These are phyloP conservation scores for Platichthys stellatus DNA, from an alignment of 2,113 vertebrate species.

Conservation along the genomic window DNA sequence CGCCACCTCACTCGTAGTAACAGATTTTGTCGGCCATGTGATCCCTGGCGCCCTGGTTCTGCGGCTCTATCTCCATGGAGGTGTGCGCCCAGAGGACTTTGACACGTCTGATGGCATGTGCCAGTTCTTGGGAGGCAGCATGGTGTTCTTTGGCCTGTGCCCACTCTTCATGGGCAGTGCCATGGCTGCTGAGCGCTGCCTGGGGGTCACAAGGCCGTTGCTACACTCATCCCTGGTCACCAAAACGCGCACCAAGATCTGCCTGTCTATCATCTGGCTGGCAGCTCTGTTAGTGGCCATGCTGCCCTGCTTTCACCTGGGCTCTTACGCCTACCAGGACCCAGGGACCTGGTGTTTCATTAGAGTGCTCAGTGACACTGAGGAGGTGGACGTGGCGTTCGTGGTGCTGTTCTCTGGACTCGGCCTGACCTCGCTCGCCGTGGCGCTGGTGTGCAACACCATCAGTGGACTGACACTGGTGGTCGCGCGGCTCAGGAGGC, in stretches of 20 bases:
- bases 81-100: slow-evolving; percentile 44
- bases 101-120: slow-evolving; percentile 80
- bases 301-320: slow-evolving; percentile 84
- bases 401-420: slow-evolving; percentile 87
- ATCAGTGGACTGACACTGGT: slow-evolving; percentile 87
- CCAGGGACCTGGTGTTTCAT: slow-evolving; percentile 91
- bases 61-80: slow-evolving; percentile 80
- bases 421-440: slow-evolving; percentile 83
- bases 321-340: slow-evolving; percentile 86
- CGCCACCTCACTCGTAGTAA: slow-evolving; percentile 86
- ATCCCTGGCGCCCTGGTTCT: slow-evolving; percentile 88
- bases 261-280: slow-evolving; percentile 79
- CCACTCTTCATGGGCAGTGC: slow-evolving; percentile 89
- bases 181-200: slow-evolving; percentile 90
- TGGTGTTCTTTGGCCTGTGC: slow-evolving; percentile 93
- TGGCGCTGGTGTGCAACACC: slow-evolving; percentile 88
- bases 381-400: slow-evolving; percentile 80
- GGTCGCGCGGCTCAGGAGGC: slow-evolving; percentile 83
- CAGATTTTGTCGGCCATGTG: slow-evolving; percentile 88
- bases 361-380: slow-evolving; percentile 73
- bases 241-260: slow-evolving; percentile 81
- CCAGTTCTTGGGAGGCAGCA: slow-evolving; percentile 88
- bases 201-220: slow-evolving; percentile 88
- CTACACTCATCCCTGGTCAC: slow-evolving; percentile 86
- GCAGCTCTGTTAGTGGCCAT: slow-evolving; percentile 84